Percentiles rank a stretch among this genome's conserved stretches.
These are phyloP conservation scores for Mythimna lalbum DNA, from an alignment of 2,888 invertebrate genomes.

Conservation along the genomic window DNA sequence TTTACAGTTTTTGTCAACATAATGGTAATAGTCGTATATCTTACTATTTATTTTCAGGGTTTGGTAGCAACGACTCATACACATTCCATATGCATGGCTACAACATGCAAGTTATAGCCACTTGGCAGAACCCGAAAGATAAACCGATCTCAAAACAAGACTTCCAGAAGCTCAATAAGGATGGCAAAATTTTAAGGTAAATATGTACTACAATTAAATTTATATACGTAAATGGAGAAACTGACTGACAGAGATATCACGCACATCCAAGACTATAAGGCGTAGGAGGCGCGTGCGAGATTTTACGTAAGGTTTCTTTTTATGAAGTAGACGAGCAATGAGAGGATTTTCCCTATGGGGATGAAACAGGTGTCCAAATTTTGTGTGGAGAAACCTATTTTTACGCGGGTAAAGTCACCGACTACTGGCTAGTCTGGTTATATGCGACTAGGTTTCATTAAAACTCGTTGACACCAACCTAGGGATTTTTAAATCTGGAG, in stretches of 20 bases:
- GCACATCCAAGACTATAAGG: too few relatives aligned
- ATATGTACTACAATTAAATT: not conserved
- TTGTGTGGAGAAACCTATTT: too few relatives aligned
- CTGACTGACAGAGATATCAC: too few relatives aligned
- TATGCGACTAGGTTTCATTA: not conserved
- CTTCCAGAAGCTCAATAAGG: conserved; percentile 77
- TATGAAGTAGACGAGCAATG: too few relatives aligned
- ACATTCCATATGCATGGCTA: conserved; percentile 92
- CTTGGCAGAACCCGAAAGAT: conserved; percentile 77
- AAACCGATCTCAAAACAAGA: conserved; percentile 81
- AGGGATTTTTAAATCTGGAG: too few relatives aligned
- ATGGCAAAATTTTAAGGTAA: conserved; percentile 81
- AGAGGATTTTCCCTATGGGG: too few relatives aligned
- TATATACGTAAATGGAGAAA: too few relatives aligned
- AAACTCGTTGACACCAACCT: not conserved
- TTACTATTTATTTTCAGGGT: conserved; percentile 78
- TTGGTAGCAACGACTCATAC: conserved; percentile 87
- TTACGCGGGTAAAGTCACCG: too few relatives aligned
- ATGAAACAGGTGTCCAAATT: too few relatives aligned
- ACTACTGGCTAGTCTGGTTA: too few relatives aligned
- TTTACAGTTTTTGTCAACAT: not conserved
- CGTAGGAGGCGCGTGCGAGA: too few relatives aligned
- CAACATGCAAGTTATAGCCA: conserved; percentile 87
- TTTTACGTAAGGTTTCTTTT: too few relatives aligned
- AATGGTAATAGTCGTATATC: not conserved